Conservation (phyloP, 2,888 invertebrate genomes). For the Idaea aversata region DNA sequence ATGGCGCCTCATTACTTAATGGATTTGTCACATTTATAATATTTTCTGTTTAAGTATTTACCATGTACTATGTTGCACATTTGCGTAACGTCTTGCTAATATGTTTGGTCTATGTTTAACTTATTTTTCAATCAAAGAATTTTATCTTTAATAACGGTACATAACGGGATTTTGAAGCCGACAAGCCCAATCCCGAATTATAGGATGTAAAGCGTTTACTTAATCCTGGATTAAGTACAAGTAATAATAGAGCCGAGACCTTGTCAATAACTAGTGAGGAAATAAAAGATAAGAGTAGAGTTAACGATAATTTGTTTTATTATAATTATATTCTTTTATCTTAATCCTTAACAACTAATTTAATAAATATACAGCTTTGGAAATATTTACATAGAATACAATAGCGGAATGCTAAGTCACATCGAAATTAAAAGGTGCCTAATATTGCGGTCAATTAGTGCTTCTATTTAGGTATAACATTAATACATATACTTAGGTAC, state of each 20-base stretch:
- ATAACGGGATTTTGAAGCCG: background rate
- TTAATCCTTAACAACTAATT: constrained; percentile 53
- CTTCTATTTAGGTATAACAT: constrained; percentile 5
- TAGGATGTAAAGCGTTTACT: background rate
- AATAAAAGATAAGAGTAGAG: constrained; percentile 33
- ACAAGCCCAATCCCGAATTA: background rate
- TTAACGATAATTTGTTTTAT: constrained; percentile 63
- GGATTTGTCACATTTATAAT: no score
- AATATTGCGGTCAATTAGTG: constrained; percentile 45
- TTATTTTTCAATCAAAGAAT: no score
- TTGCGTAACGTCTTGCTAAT: no score
- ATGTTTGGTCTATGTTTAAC: no score
- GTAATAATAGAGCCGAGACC: background rate
- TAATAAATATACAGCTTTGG: constrained; percentile 75
- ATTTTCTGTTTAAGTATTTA: no score
- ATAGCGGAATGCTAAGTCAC: constrained; percentile 58
- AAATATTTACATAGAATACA: constrained; percentile 64
- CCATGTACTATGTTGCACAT: no score
- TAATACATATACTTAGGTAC: constrained; percentile 9
- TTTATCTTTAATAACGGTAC: background rate
- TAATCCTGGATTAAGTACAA: background rate
- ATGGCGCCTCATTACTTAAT: no score
- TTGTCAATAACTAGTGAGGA: background rate
- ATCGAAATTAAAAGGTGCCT: constrained; percentile 42
- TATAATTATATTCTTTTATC: constrained; percentile 53